Percentiles rank a stretch among this genome's conserved stretches.
Conservation (phyloP, 2,113 vertebrate species). For the Sakesphorus luctuosus region DNA sequence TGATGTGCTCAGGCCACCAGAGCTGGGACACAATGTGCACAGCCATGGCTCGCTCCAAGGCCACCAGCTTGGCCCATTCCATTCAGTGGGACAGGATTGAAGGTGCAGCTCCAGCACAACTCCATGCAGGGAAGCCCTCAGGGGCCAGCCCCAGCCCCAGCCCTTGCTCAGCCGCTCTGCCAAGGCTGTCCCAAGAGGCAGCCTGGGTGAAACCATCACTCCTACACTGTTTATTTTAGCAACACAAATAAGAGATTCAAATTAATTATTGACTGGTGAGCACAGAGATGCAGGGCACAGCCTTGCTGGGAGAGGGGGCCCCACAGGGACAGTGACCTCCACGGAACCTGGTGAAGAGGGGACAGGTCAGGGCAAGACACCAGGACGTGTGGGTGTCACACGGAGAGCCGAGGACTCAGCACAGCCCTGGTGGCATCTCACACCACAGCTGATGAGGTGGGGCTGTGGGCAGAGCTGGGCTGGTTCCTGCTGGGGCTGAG, state of each 20-base stretch:
- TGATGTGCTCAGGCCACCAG: not conserved
- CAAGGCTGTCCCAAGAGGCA: not conserved
- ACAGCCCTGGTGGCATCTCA: not conserved
- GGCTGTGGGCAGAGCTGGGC: not conserved
- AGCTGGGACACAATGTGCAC: accelerated
- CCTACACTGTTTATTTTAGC: conserved; percentile 19
- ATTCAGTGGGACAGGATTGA: not conserved
- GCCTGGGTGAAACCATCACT: not conserved
- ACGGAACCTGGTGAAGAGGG: not conserved
- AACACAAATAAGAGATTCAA: conserved; percentile 5
- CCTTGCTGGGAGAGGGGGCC: not conserved
- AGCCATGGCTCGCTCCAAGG: accelerated
- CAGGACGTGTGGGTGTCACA: not conserved
- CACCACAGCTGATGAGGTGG: not conserved
- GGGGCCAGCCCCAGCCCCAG: not conserved
- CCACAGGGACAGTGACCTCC: not conserved
- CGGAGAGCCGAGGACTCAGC: not conserved
- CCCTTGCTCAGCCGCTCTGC: not conserved
- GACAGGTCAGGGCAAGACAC: not conserved
- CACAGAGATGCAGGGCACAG: not conserved
- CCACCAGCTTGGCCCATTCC: not conserved
- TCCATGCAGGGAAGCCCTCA: not conserved
- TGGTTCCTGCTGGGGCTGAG: not conserved
- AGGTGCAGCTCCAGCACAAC: not conserved
- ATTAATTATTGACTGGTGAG: conserved; percentile 17